Base-by-base conservation (phyloP, 2,888 invertebrate genomes). In the Microctonus hyperodae region DNA sequence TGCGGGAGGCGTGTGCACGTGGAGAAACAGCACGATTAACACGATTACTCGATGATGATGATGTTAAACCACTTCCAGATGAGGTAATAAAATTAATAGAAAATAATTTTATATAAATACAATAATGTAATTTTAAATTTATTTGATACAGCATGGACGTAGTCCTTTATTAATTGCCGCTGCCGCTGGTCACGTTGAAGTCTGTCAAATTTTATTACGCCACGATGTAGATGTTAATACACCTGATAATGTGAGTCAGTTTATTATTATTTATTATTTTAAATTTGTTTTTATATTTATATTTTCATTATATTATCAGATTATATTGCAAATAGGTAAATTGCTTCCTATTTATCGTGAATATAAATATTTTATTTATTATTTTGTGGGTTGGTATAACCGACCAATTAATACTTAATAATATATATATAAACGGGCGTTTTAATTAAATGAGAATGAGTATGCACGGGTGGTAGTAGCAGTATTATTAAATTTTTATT, bases 81-180 rank as follows among this genome's bases (percentile, higher is more conserved):
- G 82, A 84, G 78, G 85, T 85, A 69, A 79, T 79, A 68, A 28
- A 31, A 60, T 53, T 44, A 35, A 64, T 23, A n/a, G 50, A 50
- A 22, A 51, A 44, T 40, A 44, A 33, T 28, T 28, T 44, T 44
- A 10, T 28, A 55, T 31, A 33, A 5, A 16, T 16, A 13, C 31
- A 31, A 60, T 35, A 33, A 7, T 1, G 20, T 33, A 33, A 48
- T 20, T 13, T 20, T 56, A 25, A 23, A 56, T 40, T 56, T 37
- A 9, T 31, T 25, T 61, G 28, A 57, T 75, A 80, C 69, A 85
- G 87, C 78, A 84, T 72, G 85, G 85, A 28, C 78, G 84, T 61
- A 86, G 85, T 66, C 86, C 87, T 1, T 80, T 89, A 40, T 86
- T 87, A 73, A 82, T 86, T 73, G 88, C 88, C 44, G 86, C 88